Evolutionary conservation across 2,888 invertebrate species (phyloP).

Genomic region (Spisula subtruncata): DNA sequence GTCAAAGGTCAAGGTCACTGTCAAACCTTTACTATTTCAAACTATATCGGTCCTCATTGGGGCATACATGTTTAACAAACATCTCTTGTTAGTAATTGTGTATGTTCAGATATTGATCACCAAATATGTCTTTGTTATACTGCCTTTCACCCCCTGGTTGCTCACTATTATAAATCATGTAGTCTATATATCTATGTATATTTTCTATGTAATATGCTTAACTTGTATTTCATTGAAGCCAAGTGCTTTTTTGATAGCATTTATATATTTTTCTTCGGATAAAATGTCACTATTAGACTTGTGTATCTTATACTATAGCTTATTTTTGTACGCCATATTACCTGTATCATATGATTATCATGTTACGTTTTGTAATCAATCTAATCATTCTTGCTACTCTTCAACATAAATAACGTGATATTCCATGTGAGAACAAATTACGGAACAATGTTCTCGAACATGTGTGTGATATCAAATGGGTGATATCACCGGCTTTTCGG

Average conservation of each 20-base stretch:
- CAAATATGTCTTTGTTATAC: not conserved
- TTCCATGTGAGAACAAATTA: too few relatives aligned
- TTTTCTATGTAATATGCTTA: slow-evolving; percentile 2
- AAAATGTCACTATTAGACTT: not conserved
- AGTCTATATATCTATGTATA: not conserved
- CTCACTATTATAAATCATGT: slow-evolving; percentile 13
- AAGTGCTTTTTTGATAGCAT: not conserved
- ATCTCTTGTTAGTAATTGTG: too few relatives aligned
- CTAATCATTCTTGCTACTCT: not conserved
- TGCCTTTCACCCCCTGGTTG: not conserved
- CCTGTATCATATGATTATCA: slow-evolving; percentile 18
- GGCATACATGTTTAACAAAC: too few relatives aligned
- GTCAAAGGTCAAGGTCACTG: too few relatives aligned
- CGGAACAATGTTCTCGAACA: too few relatives aligned
- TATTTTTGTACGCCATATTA: slow-evolving; percentile 43
- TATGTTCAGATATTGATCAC: too few relatives aligned
- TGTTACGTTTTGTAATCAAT: not conserved
- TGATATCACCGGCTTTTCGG: too few relatives aligned
- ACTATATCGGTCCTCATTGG: too few relatives aligned
- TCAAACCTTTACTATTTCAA: too few relatives aligned
- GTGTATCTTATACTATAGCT: not conserved
- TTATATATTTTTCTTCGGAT: not conserved
- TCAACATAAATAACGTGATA: too few relatives aligned
- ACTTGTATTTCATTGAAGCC: not conserved
- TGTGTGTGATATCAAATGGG: too few relatives aligned